Evolutionary conservation across 2,113 vertebrate species (phyloP).

Genomic region (Pardalotus punctatus): DNA sequence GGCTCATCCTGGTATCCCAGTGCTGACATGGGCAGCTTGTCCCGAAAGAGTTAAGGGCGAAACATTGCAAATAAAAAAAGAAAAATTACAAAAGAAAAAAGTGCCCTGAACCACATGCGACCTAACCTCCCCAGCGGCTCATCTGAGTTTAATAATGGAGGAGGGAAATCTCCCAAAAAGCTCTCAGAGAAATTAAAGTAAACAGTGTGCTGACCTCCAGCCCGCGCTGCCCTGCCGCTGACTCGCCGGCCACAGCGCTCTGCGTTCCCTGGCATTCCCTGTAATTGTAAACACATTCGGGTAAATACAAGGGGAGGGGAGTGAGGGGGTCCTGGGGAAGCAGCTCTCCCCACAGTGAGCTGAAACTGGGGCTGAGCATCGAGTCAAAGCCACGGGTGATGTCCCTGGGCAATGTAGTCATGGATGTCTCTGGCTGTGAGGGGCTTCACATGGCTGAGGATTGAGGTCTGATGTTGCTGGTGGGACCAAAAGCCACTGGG

Average conservation of each 20-base stretch:
- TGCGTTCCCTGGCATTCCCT: background rate
- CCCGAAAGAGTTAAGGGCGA: conserved; percentile 39
- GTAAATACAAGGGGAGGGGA: background rate
- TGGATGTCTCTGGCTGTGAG: background rate
- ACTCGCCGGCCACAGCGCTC: conserved; percentile 8
- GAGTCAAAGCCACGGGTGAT: background rate
- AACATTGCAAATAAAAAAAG: background rate
- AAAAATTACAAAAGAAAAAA: background rate
- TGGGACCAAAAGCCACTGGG: background rate
- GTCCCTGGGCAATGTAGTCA: rapidly evolving
- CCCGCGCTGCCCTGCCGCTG: conserved; percentile 40
- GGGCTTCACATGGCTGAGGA: background rate
- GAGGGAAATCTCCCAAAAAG: conserved; percentile 68
- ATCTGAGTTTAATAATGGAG: conserved; percentile 73
- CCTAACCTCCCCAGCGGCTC: conserved; percentile 62
- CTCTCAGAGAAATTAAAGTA: conserved; percentile 73
- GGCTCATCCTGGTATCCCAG: background rate
- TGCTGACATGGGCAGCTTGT: background rate
- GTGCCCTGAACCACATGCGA: conserved; percentile 60
- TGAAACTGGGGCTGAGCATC: rapidly evolving
- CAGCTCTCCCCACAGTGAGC: background rate
- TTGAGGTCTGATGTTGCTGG: rapidly evolving
- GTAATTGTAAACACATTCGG: conserved; percentile 62
- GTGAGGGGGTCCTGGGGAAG: background rate
- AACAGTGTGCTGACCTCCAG: conserved; percentile 64